These are phyloP conservation scores for Decapterus maruadsi DNA, from an alignment of 2,797 vertebrate species.

Conservation along the genomic window DNA sequence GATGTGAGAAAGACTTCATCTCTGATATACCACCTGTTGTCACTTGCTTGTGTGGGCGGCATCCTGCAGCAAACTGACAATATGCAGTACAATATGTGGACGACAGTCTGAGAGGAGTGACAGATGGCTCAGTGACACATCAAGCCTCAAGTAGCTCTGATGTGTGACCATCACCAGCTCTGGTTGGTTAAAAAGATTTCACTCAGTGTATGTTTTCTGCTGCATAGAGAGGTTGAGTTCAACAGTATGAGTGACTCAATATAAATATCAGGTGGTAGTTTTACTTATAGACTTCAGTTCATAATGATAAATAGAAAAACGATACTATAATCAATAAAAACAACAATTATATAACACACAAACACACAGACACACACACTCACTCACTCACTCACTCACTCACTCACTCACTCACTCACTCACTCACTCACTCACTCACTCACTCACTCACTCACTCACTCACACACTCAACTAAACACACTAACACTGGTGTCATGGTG, in stretches of 20 bases:
- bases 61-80: constrained; percentile 32
- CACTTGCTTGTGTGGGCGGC: constrained; percentile 14
- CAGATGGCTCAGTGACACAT: constrained; percentile 20
- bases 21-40: constrained; percentile 26
- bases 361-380: neutral
- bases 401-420: no score
- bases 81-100: constrained; percentile 27
- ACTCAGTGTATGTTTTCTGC: neutral
- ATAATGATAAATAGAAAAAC: neutral
- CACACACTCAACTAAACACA: no score
- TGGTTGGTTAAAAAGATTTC: no score
- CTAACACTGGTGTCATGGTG: neutral
- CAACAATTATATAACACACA: neutral
- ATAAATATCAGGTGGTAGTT: neutral
- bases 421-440: no score
- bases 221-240: neutral
- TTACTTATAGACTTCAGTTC: neutral
- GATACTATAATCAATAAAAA: neutral
- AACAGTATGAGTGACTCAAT: neutral
- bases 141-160: neutral
- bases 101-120: neutral
- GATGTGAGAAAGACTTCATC: constrained; percentile 1
- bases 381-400: no score
- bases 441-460: no score
- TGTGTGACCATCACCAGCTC: neutral